Evolutionary conservation across 1,140 invertebrate genomes (phyloP).

Genomic region (Drosophila tristis): DNA sequence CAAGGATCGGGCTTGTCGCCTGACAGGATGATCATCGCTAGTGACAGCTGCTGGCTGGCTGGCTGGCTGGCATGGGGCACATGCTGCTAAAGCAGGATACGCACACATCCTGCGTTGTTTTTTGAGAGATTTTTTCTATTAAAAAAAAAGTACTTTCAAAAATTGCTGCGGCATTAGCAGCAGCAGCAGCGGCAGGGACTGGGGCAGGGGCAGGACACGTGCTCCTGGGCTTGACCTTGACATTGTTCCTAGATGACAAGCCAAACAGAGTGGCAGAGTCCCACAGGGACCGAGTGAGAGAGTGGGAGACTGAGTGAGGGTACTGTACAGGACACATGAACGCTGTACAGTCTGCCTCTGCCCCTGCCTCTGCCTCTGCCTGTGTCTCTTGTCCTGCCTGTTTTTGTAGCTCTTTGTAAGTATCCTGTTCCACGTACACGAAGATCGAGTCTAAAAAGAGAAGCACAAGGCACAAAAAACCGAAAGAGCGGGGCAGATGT

Average conservation of each 20-base stretch:
- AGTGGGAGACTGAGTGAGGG: background rate
- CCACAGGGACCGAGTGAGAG: constrained; percentile 18
- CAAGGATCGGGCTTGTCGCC: constrained; percentile 33
- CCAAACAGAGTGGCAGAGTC: constrained; percentile 3
- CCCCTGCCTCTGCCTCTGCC: background rate
- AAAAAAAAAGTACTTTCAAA: constrained; percentile 60
- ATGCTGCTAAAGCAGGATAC: constrained; percentile 76
- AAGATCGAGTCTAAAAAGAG: constrained; percentile 48
- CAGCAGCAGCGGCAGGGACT: background rate
- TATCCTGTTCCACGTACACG: constrained; percentile 70
- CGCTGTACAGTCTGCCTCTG: constrained; percentile 17
- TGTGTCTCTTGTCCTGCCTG: constrained; percentile 1
- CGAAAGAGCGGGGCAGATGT: constrained; percentile 74
- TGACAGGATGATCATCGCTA: constrained; percentile 66
- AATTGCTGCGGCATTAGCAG: constrained; percentile 25
- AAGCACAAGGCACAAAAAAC: constrained; percentile 50
- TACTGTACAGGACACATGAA: constrained; percentile 5
- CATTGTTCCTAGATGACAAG: constrained; percentile 67
- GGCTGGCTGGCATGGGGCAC: constrained; percentile 48
- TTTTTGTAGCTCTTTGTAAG: constrained; percentile 63
- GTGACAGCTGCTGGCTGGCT: constrained; percentile 56
- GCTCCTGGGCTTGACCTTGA: constrained; percentile 71
- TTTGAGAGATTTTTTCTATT: constrained; percentile 78
- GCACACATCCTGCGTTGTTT: constrained; percentile 67
- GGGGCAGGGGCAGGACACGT: constrained; percentile 39